Percentiles rank a stretch among this genome's conserved stretches.
These are phyloP conservation scores for Polydrusus cervinus DNA, from an alignment of 2,888 invertebrate genomes.

Conservation along the genomic window DNA sequence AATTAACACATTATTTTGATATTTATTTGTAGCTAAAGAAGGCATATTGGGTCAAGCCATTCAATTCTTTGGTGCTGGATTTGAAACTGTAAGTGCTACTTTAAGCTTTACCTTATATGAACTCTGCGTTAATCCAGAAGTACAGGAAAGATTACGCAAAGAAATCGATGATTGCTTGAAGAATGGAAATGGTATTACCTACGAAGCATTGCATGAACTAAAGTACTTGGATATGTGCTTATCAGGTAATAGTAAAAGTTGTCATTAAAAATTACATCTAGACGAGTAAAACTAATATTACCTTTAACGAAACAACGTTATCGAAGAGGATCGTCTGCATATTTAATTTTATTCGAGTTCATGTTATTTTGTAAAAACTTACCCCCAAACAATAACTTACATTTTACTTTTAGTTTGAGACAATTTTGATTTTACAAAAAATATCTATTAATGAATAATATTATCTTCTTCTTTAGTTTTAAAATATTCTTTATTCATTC, in stretches of 20 bases:
- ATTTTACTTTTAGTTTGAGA: no score
- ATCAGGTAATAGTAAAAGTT: slow-evolving; percentile 48
- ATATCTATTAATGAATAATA: no score
- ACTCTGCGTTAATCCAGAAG: slow-evolving; percentile 72
- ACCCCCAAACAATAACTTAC: no score
- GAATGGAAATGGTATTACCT: slow-evolving; percentile 69
- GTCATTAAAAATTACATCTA: no score
- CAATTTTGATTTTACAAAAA: no score
- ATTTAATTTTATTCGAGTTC: no score
- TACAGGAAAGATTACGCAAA: slow-evolving; percentile 73
- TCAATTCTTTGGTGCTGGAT: slow-evolving; percentile 1
- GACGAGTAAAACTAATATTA: no score
- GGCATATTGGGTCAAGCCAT: slow-evolving; percentile 64
- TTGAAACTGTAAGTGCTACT: slow-evolving; percentile 8
- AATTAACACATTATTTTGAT: neutral
- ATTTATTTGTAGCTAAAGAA: neutral
- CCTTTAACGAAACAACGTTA: no score
- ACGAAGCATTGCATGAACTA: slow-evolving; percentile 73
- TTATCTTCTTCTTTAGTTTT: no score
- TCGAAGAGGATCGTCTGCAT: no score
- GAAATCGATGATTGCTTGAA: slow-evolving; percentile 71
- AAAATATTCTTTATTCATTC: no score
- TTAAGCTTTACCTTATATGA: slow-evolving; percentile 69
- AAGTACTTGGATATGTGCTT: slow-evolving; percentile 70
- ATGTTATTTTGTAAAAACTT: no score